These are phyloP conservation scores for Hippocampus guttulatus DNA, from an alignment of 2,113 vertebrate species.

Conservation along the genomic window DNA sequence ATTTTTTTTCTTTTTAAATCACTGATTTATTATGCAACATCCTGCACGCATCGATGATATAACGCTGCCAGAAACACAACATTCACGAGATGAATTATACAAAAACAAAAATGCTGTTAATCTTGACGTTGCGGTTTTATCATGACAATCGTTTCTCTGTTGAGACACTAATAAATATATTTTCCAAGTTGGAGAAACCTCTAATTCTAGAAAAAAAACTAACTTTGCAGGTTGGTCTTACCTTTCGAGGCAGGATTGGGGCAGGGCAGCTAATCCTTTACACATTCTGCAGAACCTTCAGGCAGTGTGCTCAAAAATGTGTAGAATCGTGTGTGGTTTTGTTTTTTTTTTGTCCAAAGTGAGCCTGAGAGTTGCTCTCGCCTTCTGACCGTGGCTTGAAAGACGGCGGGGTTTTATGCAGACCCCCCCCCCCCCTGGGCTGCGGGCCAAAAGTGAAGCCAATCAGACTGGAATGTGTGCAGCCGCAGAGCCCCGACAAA, in stretches of 20 bases:
- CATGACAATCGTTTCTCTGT: background rate
- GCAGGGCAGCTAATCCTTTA: slow-evolving; percentile 77
- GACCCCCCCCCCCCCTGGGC: slow-evolving; percentile 52
- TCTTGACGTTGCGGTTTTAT: background rate
- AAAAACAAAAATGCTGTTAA: background rate
- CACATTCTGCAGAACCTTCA: slow-evolving; percentile 68
- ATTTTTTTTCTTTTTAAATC: too few species aligned
- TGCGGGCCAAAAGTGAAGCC: slow-evolving; percentile 63
- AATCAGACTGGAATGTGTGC: slow-evolving; percentile 67
- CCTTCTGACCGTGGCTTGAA: slow-evolving; percentile 58
- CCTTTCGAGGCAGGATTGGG: slow-evolving; percentile 75
- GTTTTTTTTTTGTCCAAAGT: background rate
- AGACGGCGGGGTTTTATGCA: slow-evolving; percentile 64
- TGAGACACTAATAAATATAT: background rate
- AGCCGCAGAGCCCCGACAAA: slow-evolving; percentile 22
- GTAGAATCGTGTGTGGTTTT: slow-evolving; percentile 10
- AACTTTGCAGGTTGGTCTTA: slow-evolving; percentile 42
- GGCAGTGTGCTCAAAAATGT: slow-evolving; percentile 10
- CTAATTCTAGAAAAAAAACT: background rate
- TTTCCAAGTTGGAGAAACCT: background rate
- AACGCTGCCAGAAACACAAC: background rate
- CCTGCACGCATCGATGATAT: background rate
- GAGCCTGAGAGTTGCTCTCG: slow-evolving; percentile 32
- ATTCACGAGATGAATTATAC: background rate
- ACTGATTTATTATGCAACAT: too few species aligned